Conservation (phyloP, 2,113 vertebrate species). For the Odontophorus gujanensis region DNA sequence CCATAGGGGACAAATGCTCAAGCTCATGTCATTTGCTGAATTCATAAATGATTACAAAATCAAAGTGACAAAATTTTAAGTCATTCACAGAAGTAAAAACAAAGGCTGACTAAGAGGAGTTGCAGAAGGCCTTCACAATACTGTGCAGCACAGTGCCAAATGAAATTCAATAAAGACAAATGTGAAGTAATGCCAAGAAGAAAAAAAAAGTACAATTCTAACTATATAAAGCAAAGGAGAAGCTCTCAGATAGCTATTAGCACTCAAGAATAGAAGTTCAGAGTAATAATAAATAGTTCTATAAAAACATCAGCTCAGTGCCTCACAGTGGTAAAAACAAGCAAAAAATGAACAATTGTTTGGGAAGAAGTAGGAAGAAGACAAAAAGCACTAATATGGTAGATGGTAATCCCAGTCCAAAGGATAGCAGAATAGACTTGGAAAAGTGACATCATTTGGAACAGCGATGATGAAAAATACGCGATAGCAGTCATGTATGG, state of each 20-base stretch:
- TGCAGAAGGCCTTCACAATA: background rate
- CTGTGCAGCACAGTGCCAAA: background rate
- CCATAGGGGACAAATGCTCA: background rate
- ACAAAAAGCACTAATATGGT: background rate
- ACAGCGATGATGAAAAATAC: background rate
- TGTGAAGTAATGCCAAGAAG: background rate
- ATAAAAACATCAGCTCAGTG: background rate
- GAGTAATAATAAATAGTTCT: background rate
- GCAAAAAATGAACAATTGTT: background rate
- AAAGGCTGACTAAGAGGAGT: background rate
- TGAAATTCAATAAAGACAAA: constrained; percentile 21
- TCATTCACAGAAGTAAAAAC: background rate
- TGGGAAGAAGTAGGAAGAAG: background rate
- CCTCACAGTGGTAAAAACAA: background rate
- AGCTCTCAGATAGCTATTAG: background rate
- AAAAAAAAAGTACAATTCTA: background rate
- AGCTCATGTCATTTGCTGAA: background rate
- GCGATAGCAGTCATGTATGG: background rate
- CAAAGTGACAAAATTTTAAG: background rate
- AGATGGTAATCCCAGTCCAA: background rate
- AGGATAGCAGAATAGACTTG: background rate
- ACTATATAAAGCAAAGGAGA: background rate
- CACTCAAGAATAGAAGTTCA: background rate
- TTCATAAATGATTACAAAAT: background rate
- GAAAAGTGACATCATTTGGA: background rate